These are phyloP conservation scores for Gobio occitaniae DNA, from an alignment of 2,797 vertebrate genomes.

Conservation along the genomic window DNA sequence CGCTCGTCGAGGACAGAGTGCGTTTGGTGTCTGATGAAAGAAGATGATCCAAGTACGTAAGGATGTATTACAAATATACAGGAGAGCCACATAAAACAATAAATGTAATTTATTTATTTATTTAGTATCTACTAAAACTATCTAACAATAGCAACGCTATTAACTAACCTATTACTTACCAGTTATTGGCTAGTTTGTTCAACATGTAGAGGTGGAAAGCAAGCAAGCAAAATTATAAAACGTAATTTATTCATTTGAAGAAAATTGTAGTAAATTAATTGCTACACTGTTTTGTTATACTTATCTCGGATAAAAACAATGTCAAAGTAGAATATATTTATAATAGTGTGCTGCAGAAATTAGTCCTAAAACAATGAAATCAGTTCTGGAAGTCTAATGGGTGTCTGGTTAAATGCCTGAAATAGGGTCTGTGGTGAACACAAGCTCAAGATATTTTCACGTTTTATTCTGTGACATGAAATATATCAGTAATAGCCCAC, in stretches of 20 bases:
- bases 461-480: not conserved
- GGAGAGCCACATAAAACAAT: not conserved
- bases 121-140: not conserved
- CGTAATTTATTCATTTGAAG: not conserved
- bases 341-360: not conserved
- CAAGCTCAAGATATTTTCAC: not conserved
- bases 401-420: not conserved
- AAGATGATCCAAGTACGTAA: not conserved
- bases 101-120: not conserved
- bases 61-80: not conserved
- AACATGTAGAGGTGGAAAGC: not conserved
- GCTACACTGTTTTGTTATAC: not conserved
- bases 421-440: not conserved
- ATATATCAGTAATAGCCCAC: not conserved
- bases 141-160: not conserved
- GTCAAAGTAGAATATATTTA: not conserved
- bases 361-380: not conserved
- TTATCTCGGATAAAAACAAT: not conserved
- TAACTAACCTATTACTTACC: not conserved
- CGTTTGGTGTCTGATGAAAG: slow-evolving; percentile 86
- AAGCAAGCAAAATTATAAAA: not conserved
- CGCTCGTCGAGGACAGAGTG: slow-evolving; percentile 79
- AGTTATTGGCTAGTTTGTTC: not conserved
- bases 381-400: not conserved
- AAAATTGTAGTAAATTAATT: not conserved